A percentile compares a stretch with the other conserved stretches of the same genome.
These are phyloP conservation scores for Astropecten irregularis DNA, from an alignment of 53 echinoderm and acorn worm genomes.

Conservation along the genomic window DNA sequence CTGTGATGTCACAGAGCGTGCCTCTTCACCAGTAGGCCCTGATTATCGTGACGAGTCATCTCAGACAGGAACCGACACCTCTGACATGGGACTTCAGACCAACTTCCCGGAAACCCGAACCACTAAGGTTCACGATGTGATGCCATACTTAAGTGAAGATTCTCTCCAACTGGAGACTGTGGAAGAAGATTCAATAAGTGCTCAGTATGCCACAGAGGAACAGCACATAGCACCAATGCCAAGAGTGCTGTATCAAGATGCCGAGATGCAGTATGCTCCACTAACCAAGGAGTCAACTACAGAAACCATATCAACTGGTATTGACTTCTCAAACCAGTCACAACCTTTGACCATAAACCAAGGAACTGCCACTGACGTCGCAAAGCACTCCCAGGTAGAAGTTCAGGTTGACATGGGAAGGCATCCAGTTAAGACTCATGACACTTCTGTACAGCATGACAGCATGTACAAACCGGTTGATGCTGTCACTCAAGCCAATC, in stretches of 20 bases:
- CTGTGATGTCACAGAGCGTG: slow-evolving; percentile 11
- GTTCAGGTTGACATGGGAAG: slow-evolving; percentile 62
- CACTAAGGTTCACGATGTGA: slow-evolving; percentile 31
- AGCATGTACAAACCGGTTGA: slow-evolving; percentile 20
- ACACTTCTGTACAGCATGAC: slow-evolving; percentile 61
- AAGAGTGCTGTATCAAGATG: slow-evolving; percentile 36
- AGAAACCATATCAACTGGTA: slow-evolving; percentile 48
- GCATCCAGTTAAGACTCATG: slow-evolving; percentile 2
- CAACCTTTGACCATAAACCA: slow-evolving; percentile 72
- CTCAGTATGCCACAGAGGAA: slow-evolving; percentile 6
- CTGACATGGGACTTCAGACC: slow-evolving; percentile 22
- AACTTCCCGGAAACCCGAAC: slow-evolving; percentile 20
- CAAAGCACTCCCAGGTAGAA: slow-evolving; percentile 43
- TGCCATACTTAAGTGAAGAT: not conserved
- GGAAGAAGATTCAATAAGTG: slow-evolving; percentile 6
- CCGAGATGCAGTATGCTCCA: slow-evolving; percentile 48
- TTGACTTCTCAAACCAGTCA: slow-evolving; percentile 63
- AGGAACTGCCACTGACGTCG: slow-evolving; percentile 49
- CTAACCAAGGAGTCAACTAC: slow-evolving; percentile 54
- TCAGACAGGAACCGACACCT: slow-evolving; percentile 30
- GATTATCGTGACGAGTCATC: slow-evolving; percentile 16
- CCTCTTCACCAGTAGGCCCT: slow-evolving; percentile 42
- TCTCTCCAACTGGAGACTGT: slow-evolving; percentile 12
- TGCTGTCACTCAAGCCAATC: slow-evolving; percentile 54
- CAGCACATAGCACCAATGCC: not conserved